These are phyloP conservation scores for Diacarnus erythraeanus DNA, from an alignment of 37 sponge, comb jelly and placozoan genomes.

Conservation along the genomic window DNA sequence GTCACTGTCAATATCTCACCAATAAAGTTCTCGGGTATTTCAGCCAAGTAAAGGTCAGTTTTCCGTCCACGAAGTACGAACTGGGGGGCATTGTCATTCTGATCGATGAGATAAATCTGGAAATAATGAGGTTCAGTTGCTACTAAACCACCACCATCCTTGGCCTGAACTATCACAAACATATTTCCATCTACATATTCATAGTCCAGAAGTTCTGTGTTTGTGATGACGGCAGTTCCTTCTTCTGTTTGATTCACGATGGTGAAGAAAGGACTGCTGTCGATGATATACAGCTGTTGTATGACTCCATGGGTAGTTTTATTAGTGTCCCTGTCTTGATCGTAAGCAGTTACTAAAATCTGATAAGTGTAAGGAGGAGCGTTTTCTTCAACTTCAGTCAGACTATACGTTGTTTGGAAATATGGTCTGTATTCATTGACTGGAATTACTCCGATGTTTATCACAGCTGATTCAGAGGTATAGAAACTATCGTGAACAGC, in stretches of 20 bases:
- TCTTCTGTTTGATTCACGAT: conserved; percentile 17
- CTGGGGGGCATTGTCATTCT: conserved; percentile 47
- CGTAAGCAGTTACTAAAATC: conserved; percentile 23
- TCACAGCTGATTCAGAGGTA: conserved; percentile 11
- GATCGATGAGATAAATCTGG: conserved; percentile 30
- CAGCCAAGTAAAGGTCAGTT: conserved; percentile 4
- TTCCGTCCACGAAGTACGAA: background rate
- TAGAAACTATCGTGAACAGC: conserved; percentile 41
- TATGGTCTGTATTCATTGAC: conserved; percentile 44
- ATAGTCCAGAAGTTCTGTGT: conserved; percentile 52
- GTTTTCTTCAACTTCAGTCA: conserved; percentile 34
- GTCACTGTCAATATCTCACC: conserved; percentile 3
- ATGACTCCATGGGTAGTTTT: conserved; percentile 31
- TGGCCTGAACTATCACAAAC: conserved; percentile 31
- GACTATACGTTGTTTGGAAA: conserved; percentile 1
- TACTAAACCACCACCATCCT: conserved; percentile 47
- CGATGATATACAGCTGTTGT: background rate
- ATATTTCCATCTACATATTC: conserved; percentile 11
- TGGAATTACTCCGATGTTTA: conserved; percentile 23
- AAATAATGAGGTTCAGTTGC: conserved; percentile 18
- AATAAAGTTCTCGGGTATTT: conserved; percentile 39
- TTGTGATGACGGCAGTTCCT: conserved; percentile 26
- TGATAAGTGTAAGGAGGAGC: conserved; percentile 1
- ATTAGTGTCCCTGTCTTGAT: conserved; percentile 33
- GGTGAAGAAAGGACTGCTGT: conserved; percentile 12